A percentile compares a stretch with the other conserved stretches of the same genome.
Evolutionary conservation across 2,888 invertebrate species (phyloP).

Genomic region (Bombylius discolor): DNA sequence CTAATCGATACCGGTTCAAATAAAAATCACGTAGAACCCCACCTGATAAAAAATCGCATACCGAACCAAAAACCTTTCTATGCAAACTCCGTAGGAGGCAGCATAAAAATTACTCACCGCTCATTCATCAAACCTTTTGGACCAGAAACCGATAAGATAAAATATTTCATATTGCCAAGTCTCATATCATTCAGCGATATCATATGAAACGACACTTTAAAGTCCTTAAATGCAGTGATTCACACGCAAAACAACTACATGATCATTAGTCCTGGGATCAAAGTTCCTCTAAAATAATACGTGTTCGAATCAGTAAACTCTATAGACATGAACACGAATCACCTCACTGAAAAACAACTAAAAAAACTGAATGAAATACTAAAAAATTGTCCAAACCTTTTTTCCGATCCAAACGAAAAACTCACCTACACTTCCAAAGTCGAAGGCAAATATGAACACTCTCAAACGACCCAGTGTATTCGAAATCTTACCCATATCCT

Average conservation of each 20-base stretch:
- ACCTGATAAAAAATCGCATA: conserved; percentile 4
- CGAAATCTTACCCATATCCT: neutral
- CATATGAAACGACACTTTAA: conserved; percentile 9
- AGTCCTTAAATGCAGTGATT: conserved; percentile 5
- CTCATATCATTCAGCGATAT: conserved; percentile 6
- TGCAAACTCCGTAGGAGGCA: conserved; percentile 12
- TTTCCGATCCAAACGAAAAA: neutral
- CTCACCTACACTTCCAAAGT: neutral
- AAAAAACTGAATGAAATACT: too few relatives aligned
- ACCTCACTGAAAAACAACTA: too few relatives aligned
- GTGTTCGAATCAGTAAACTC: too few relatives aligned
- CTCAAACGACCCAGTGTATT: neutral
- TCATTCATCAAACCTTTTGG: conserved; percentile 5
- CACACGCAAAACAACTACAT: conserved; percentile 6
- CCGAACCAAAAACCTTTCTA: conserved; percentile 10
- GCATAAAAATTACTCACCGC: conserved; percentile 10
- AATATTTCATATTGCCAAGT: conserved; percentile 8
- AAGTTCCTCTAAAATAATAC: too few relatives aligned
- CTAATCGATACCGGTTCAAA: conserved; percentile 15
- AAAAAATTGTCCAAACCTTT: neutral
- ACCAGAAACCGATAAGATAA: conserved; percentile 1
- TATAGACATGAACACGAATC: too few relatives aligned
- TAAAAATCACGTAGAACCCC: conserved; percentile 13
- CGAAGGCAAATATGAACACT: neutral
- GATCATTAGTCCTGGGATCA: neutral